Evolutionary conservation across 2,797 vertebrate genomes (phyloP), one percentile per base, ranked within the genome.

Genomic region (Adrianichthys oophorus): DNA sequence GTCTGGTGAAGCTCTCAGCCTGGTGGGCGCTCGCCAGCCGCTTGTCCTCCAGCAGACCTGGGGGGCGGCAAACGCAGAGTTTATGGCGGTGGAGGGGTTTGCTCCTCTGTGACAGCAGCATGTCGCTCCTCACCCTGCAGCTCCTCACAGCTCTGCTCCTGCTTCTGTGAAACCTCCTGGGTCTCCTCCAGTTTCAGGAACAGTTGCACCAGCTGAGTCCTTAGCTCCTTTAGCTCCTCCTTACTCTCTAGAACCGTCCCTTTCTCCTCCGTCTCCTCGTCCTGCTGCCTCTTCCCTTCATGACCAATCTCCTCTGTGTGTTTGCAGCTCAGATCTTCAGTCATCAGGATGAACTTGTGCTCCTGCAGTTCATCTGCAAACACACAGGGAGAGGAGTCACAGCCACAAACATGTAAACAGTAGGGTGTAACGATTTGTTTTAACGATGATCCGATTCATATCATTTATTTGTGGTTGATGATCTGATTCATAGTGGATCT

Each of bases 41-140:
- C 70, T 96, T 94, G 1, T 95, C 95, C 40, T 96, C 95, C 68
- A 96, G 52, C 68, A 94, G 84, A 41, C 94, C 95, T 96, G 49
- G 7, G 24, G n/a, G 17, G 18, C 29, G n/a, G 41, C 5, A 24
- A 45, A 13, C 10, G 21, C 1, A 46, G 17, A 4, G 17, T 21
- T 13, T 47, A 12, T 12, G 41, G 15, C 2, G 4, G 10, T 37
- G 32, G 32, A 37, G 15, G 41, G 15, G 15, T 4, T 4, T 15
- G 16, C 14, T n/a, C 41, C 41, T n/a, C 41, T 7, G 14, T 4
- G 15, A 41, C 14, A 13, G 41, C 41, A 4, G 15, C 13, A 8
- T 41, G 40, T 7, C 0, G 44, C 18, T 52, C 13, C 68, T 64
- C 68, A 70, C 79, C 82, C 59, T 81, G 73, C 42, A 83, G 41